Evolutionary conservation across 2,888 invertebrate genomes (phyloP), one percentile per base, ranked within the genome.

Genomic region (Drosophila parthenogenetica): DNA sequence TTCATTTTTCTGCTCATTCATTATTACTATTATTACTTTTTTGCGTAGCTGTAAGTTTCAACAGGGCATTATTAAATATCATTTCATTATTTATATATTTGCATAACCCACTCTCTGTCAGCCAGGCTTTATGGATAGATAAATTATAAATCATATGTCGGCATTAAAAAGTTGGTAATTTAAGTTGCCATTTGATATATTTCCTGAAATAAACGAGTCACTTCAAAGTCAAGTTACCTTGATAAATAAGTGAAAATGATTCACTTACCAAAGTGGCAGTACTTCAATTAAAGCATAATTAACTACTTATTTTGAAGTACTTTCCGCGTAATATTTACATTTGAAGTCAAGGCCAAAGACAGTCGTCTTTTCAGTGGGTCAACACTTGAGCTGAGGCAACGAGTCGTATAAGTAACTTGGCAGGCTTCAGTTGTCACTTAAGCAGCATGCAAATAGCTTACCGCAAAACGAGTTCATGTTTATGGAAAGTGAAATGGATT

Each of bases 41-140:
- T 13, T 42, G 59, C 42, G 57, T 42, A 40, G 29, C 55, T 63
- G 51, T 39, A 49, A 60, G 64, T 55, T 83, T 64, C 64, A 65
- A 50, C 69, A 54, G 69, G 45, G 66, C 72, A 72, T 76, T 86
- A 79, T 86, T 82, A 71, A 88, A 82, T 73, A 88, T 66, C 39
- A 64, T 69, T 51, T 53, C 46, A 88, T 82, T 82, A 88, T 76
- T 82, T 79, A 82, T 79, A 64, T 72, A 81, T 69, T 60, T 67
- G 57, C 71, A 64, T 42, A 63, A 46, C 50, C 50, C 74, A 60
- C 22, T 51, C 11, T 14, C 17, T 22, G 17, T 14, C 11, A 5
- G 40, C 14, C 17, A 10, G 5, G 32, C 13, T 29, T 39, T 39
- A 39, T 42, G 45, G 50, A 50, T 62, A 48, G 22, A 14, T 53